phyloP scores from a whole-genome alignment of 2,888 invertebrate genomes.

The Xanthia togata region DNA sequence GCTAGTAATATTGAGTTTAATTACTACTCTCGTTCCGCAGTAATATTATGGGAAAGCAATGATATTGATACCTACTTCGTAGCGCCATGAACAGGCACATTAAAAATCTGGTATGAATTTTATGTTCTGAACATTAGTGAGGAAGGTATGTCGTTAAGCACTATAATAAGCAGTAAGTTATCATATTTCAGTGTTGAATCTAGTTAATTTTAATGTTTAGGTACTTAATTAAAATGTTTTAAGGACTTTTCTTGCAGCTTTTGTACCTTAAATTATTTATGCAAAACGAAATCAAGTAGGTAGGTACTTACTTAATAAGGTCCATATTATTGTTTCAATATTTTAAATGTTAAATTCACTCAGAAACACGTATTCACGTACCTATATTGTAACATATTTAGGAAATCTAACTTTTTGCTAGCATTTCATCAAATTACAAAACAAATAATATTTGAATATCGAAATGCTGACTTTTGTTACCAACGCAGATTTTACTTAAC shows the following conservation, averaged over 20 bases:
- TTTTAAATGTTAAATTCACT: background rate
- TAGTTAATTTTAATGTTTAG: background rate
- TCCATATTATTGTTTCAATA: background rate
- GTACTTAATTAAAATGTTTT: background rate
- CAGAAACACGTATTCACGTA: background rate
- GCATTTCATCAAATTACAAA: background rate
- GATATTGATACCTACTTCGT: slow-evolving; percentile 30
- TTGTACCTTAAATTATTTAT: background rate
- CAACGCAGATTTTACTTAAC: background rate
- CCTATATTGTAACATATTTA: background rate
- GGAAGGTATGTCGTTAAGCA: background rate
- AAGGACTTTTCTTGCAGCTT: background rate
- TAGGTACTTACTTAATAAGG: too few relatives aligned
- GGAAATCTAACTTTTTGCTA: background rate
- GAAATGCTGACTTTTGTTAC: background rate
- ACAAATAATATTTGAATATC: background rate
- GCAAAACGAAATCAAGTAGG: background rate
- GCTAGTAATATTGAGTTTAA: slow-evolving; percentile 49
- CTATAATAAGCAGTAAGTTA: background rate
- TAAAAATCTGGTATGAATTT: slow-evolving; percentile 22
- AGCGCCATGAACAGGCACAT: slow-evolving; percentile 11
- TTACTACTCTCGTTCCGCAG: slow-evolving; percentile 37
- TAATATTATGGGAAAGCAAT: slow-evolving; percentile 26
- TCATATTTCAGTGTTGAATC: background rate
- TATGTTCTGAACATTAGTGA: background rate